Evolutionary conservation across 2,113 vertebrate species (phyloP), one percentile per base, ranked within the genome.

Genomic region (Melanerpes formicivorus): DNA sequence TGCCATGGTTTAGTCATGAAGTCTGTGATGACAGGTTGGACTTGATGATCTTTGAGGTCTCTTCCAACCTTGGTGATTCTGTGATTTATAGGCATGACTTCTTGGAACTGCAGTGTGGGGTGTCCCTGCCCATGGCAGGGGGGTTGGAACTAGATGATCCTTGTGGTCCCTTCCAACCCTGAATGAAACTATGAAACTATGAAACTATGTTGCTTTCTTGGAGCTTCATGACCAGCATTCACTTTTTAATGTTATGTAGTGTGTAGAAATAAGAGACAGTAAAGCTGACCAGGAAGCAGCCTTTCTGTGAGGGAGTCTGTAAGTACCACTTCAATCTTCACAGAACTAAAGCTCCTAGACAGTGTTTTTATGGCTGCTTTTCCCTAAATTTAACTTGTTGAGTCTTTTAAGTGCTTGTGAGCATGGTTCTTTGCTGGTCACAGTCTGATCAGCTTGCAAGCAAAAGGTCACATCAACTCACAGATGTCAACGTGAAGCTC

Each of bases 401-500:
- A 44, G 42, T 70, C 37, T 13, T 80, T 66, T 84, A 85, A 89
- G 54, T 46, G 11, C 10, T 81, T 73, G 52, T 80, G 46, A 67
- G 16, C 14, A 18, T 9, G 10, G 3, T 70, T 74, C 64, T 93
- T 87, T 30, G 34, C 40, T 80, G 52, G 83, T 75, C 48, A 25
- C 26, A 72, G 62, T 58, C 76, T 55, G 65, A 92, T 62, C 65
- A 85, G n/a, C 54, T 90, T 91, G 65, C 76, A 91, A 72, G 75
- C 32, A 55, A 91, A 91, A 95, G 76, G 84, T 91, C 90, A 79
- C 44, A 78, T 79, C 63, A 78, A 88, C 83, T 94, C 83, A 75
- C 82, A 90, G 84, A 93, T 93, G 87, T 85, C 90, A 93, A 50
- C 85, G 75, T 70, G 82, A 18, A 95, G 58, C 16, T 93, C 70